phyloP scores from a whole-genome alignment of 2,113 vertebrate genomes.

The Charadrius vociferus region DNA sequence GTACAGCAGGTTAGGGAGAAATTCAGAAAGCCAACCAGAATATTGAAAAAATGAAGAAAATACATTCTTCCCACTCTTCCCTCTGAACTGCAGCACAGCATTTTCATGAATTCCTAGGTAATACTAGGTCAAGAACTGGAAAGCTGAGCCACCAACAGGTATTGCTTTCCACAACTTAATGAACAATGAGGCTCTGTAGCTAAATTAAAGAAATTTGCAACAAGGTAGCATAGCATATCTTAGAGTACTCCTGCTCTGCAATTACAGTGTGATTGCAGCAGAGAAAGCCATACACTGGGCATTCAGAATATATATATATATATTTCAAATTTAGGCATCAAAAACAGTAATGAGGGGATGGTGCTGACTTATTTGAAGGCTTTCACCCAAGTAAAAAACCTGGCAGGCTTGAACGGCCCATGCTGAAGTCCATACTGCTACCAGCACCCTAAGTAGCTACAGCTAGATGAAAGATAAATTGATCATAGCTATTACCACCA shows the following conservation, averaged over 20 bases:
- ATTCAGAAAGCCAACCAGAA: neutral
- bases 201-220: neutral
- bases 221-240: neutral
- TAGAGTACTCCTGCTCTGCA: neutral
- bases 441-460: neutral
- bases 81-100: neutral
- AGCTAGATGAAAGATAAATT: neutral
- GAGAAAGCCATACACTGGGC: neutral
- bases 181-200: neutral
- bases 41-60: neutral
- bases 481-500: neutral
- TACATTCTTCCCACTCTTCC: neutral
- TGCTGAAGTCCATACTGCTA: neutral
- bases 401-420: neutral
- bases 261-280: neutral
- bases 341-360: neutral
- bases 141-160: neutral
- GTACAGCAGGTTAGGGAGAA: neutral
- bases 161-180: neutral
- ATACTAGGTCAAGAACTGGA: neutral
- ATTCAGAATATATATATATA: neutral
- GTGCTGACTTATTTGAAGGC: neutral
- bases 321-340: slow-evolving; percentile 12
- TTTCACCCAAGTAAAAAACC: neutral
- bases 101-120: neutral